Evolutionary conservation across 2,888 invertebrate species (phyloP).

Genomic region (Melolontha melolontha): DNA sequence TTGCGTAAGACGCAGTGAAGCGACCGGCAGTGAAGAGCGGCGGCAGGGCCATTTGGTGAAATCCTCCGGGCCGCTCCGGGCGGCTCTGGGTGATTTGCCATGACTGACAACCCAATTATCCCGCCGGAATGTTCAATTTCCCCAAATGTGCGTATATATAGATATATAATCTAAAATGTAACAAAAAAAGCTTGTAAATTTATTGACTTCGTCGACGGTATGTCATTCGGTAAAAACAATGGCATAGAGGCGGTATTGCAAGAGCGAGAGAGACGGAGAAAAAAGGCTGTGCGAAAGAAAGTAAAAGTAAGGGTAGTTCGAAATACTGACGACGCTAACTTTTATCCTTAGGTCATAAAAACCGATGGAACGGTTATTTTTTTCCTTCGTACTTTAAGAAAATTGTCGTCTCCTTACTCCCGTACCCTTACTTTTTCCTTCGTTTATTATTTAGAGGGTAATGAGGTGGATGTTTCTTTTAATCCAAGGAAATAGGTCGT

Average conservation of each 20-base stretch:
- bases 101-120: slow-evolving; percentile 63
- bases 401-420: slow-evolving; percentile 23
- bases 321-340: slow-evolving; percentile 26
- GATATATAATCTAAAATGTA: slow-evolving; percentile 35
- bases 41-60: slow-evolving; percentile 50
- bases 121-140: slow-evolving; percentile 54
- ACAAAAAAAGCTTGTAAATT: slow-evolving; percentile 39
- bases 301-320: slow-evolving; percentile 12
- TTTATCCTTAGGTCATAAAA: slow-evolving; percentile 32
- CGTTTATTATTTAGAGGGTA: slow-evolving; percentile 33
- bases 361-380: slow-evolving; percentile 16
- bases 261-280: slow-evolving; percentile 2
- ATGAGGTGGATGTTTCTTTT: not conserved
- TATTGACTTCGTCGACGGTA: slow-evolving; percentile 30
- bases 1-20: slow-evolving; percentile 13
- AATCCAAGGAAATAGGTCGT: no score
- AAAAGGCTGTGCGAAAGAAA: not conserved
- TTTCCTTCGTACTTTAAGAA: slow-evolving; percentile 27
- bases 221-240: slow-evolving; percentile 28
- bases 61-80: slow-evolving; percentile 48
- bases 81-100: slow-evolving; percentile 59
- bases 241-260: not conserved
- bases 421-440: slow-evolving; percentile 14
- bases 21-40: slow-evolving; percentile 2
- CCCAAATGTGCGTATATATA: slow-evolving; percentile 43